Evolutionary conservation across 2,797 vertebrate genomes (phyloP).

Genomic region (Falco cherrug): DNA sequence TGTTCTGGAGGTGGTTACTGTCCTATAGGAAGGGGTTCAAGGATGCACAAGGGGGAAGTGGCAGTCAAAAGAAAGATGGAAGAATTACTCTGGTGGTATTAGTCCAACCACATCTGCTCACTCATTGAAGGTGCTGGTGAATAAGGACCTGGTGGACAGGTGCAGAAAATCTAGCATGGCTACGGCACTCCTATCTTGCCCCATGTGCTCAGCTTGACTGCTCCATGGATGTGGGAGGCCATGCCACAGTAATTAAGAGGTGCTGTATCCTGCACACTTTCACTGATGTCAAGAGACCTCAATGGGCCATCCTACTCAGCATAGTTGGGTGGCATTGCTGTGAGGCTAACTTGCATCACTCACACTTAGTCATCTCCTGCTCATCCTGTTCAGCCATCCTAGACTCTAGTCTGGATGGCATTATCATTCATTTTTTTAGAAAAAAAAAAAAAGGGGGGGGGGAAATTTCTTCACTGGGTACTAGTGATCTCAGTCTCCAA

Average conservation of each 20-base stretch:
- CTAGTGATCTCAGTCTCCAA: not conserved
- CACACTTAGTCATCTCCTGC: not conserved
- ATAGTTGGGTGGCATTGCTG: not conserved
- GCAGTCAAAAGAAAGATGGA: not conserved
- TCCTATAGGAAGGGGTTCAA: not conserved
- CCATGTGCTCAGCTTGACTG: not conserved
- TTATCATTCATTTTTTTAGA: not conserved
- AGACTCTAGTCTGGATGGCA: not conserved
- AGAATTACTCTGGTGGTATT: not conserved
- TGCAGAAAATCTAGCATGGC: not conserved
- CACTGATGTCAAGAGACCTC: not conserved
- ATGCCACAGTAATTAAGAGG: not conserved
- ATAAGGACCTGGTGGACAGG: not conserved
- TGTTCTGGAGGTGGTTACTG: not conserved
- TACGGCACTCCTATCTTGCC: not conserved
- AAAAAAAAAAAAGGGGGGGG: not conserved
- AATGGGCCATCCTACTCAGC: not conserved
- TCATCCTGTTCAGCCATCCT: not conserved
- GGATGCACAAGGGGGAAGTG: not conserved
- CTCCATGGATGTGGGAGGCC: not conserved
- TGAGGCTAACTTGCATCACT: not conserved
- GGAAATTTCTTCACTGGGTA: not conserved
- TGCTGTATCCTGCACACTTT: not conserved
- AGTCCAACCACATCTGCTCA: not conserved
- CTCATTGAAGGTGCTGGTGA: not conserved